Percentiles rank a stretch among this genome's conserved stretches.
These are phyloP conservation scores for Cacatua alba DNA, from an alignment of 2,113 vertebrate genomes.

Conservation along the genomic window DNA sequence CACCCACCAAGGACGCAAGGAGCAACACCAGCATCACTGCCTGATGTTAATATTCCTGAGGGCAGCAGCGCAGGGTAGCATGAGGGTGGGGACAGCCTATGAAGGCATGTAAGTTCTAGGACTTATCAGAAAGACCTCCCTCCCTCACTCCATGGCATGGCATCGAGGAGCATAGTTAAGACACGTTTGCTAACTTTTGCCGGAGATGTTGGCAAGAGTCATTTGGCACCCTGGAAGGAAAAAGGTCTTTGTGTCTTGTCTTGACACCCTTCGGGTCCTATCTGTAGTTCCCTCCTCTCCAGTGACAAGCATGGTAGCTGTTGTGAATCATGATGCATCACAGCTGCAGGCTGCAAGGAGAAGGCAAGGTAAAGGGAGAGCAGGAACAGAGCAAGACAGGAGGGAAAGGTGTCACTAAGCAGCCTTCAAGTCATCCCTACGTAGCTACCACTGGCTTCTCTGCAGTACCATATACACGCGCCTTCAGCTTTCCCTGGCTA, in stretches of 20 bases:
- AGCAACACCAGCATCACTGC: not conserved
- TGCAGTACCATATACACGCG: not conserved
- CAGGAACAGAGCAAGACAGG: not conserved
- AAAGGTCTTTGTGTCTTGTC: not conserved
- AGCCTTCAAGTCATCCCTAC: not conserved
- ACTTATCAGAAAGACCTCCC: not conserved
- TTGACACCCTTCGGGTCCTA: not conserved
- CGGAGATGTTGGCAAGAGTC: not conserved
- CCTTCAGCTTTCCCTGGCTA: not conserved
- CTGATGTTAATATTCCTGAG: not conserved
- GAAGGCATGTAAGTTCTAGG: not conserved
- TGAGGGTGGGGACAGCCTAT: not conserved
- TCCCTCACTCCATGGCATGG: not conserved
- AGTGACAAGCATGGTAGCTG: not conserved
- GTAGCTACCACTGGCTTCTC: not conserved
- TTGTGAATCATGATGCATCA: constrained; percentile 35
- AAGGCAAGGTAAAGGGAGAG: not conserved
- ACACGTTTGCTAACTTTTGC: not conserved
- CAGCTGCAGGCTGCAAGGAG: not conserved
- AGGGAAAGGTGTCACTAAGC: not conserved
- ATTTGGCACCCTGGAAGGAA: not conserved
- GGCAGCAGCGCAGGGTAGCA: not conserved
- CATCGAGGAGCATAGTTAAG: not conserved
- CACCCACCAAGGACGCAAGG: not conserved
- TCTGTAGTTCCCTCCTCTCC: not conserved